Evolutionary conservation across 2,113 vertebrate genomes (phyloP).

Genomic region (Aix galericulata): DNA sequence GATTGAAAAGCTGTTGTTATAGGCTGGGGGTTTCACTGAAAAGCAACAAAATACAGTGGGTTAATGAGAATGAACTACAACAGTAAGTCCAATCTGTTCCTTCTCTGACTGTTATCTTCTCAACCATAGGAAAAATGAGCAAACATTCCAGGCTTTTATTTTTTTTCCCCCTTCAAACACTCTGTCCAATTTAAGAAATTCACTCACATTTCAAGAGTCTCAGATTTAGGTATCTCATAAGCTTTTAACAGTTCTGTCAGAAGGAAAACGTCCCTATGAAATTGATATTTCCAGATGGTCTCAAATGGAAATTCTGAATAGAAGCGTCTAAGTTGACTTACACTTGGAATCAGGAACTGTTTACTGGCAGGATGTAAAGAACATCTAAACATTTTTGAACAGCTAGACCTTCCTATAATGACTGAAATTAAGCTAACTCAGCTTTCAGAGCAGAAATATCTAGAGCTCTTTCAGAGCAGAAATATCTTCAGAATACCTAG

Average conservation of each 20-base stretch:
- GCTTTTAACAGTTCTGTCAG: neutral
- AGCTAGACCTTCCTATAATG: neutral
- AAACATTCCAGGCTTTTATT: neutral
- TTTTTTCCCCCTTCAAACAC: neutral
- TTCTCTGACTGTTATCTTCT: neutral
- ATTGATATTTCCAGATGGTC: neutral
- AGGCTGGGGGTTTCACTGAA: conserved; percentile 73
- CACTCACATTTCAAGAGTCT: neutral
- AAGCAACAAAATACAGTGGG: neutral
- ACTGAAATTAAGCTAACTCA: neutral
- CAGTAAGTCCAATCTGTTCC: neutral
- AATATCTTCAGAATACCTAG: too few relatives aligned
- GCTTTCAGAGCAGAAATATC: rapidly evolving
- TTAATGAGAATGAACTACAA: neutral
- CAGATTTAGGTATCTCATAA: neutral
- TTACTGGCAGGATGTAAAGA: neutral
- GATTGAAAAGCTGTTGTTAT: conserved; percentile 53
- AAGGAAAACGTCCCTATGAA: neutral
- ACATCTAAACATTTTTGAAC: neutral
- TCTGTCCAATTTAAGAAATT: neutral
- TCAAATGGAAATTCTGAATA: neutral
- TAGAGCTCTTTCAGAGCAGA: too few relatives aligned
- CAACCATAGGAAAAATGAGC: neutral
- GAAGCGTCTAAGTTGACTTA: neutral
- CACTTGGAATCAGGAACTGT: neutral